Evolutionary conservation across 2,888 invertebrate genomes (phyloP), one percentile per base, ranked within the genome.

Genomic region (Lasioglossum vierecki): DNA sequence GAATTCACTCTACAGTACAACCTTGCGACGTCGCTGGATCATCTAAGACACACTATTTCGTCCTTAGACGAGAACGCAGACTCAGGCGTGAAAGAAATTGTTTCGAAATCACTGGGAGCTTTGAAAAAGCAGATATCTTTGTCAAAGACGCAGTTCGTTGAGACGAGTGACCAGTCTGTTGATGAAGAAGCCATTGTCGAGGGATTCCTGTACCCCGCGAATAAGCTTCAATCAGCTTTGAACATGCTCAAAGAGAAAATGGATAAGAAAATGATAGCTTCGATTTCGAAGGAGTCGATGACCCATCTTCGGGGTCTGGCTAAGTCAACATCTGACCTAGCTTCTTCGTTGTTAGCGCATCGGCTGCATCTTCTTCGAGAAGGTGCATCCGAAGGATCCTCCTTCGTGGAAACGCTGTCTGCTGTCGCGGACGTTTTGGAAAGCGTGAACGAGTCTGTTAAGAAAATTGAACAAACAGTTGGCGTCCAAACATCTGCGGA

Each of bases 101-200:
- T 94, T 5, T 90, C 91, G n/a, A 91, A 92, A 49, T 93, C 94
- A 0, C 75, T 94, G 39, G 92, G 93, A 82, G 92, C 92, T 5
- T 87, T 95, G 39, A 91, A 91, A 30, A 93, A 94, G 66, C 95
- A 94, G 81, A 92, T 94, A 70, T 90, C 92, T 4, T 79, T 92
- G 6, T 91, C 93, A 2, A 92, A 93, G 71, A 90, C 86, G 0
- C 93, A 94, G 49, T 91, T 94, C 72, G 83, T 90, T 73, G 91
- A 93, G 71, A 85, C 89, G 4, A 83, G 83, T 1, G 92, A 92
- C 39, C 93, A 93, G 79, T 84, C 91, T 4, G 84, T 93, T 15
- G 94, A 94, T 73, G 94, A 94, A 72, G 95, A 95, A 83, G 93
- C 92, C 0, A 93, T 95, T 26, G 91, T 94, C 15, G 94, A 95